These are phyloP conservation scores for Marmota flaviventris DNA, from an alignment of 2,113 vertebrate genomes.

Conservation along the genomic window DNA sequence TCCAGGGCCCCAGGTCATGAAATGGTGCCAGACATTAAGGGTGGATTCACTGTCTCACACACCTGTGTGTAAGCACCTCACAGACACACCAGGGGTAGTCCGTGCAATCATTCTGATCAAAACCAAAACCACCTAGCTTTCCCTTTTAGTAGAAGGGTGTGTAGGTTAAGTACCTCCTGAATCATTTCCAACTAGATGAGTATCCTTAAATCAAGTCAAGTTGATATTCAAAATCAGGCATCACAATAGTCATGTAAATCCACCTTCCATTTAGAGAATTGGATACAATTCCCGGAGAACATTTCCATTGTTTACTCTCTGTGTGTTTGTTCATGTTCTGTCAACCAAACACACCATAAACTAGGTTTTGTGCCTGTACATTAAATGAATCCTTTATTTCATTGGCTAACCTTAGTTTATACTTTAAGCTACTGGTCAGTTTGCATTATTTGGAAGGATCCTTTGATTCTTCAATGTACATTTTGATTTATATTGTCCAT, in stretches of 20 bases:
- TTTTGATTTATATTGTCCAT: background rate
- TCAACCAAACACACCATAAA: background rate
- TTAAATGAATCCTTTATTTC: background rate
- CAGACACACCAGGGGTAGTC: accelerated
- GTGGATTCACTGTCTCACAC: background rate
- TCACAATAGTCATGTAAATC: background rate
- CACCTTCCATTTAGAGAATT: background rate
- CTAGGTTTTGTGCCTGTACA: background rate
- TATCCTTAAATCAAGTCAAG: background rate
- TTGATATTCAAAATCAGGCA: background rate
- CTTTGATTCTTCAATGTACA: background rate
- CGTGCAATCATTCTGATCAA: background rate
- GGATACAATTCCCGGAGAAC: background rate
- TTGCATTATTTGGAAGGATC: background rate
- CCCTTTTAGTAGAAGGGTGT: background rate
- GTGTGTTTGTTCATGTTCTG: background rate
- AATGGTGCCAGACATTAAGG: background rate
- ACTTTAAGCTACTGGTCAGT: background rate
- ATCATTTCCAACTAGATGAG: background rate
- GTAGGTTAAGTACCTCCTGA: background rate
- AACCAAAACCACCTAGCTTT: background rate
- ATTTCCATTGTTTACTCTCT: background rate
- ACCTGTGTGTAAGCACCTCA: background rate
- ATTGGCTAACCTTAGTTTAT: background rate
- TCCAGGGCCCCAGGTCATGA: background rate